Base-by-base conservation (phyloP, 2,113 vertebrate genomes). In the Oncorhynchus gorbuscha region DNA sequence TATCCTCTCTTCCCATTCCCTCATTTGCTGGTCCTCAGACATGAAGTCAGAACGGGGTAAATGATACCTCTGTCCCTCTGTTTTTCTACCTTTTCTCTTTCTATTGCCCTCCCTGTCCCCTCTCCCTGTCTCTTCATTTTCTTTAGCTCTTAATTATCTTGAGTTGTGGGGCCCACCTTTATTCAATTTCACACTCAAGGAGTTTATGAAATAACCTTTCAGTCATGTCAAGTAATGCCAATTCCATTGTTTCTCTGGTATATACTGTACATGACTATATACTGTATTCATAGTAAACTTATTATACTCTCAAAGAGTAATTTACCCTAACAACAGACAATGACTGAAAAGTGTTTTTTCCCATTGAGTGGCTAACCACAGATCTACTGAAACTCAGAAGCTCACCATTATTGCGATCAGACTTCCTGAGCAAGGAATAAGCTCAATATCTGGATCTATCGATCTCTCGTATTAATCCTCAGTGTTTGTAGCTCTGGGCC, bases 31-130 rank as follows among this genome's bases (percentile, higher is more conserved):
- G 93, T 92, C 93, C 94, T 93, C 95, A 97, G 96, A 96, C 93
- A 94, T 96, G 95, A 96, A 94, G 92, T 92, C 93, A 93, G 94
- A 95, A 89, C 95, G 95, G 93, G 96, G 96, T 97, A 97, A 97
- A 91, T 91, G 91, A 91, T 90, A 78, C 80, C 88, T 92, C 89
- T 81, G 71, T 91, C 88, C 77, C 89, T 90, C 84, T 86, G 79
- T 81, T 77, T 85, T 78, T 74, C 85, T 85, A 62, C 73, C 79
- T 81, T 79, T 20, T 75, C 76, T 81, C 78, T 76, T 39, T 65
- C 35, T 35, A 7, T 35, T 35, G 32, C 84, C 87, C 78, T 87
- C 86, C 49, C 68, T 83, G 72, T 85, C 12, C 3, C 24, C 26
- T 26, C 26, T 26, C 1, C 26, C 26, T 26, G 26, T 32, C 28